Evolutionary conservation across 1,140 invertebrate species (phyloP).

Genomic region (Zaprionus nigranus): DNA sequence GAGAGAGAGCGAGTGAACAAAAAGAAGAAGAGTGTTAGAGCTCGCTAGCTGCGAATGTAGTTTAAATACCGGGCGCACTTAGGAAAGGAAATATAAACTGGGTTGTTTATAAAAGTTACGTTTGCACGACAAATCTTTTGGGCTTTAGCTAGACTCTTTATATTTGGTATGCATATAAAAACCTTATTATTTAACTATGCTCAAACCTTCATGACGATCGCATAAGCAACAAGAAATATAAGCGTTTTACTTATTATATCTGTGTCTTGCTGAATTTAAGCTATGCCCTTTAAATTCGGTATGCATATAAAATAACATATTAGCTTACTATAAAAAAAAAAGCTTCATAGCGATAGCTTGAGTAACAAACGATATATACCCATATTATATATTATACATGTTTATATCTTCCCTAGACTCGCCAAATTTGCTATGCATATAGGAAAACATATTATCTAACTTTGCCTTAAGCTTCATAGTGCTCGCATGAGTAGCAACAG

Average conservation of each 20-base stretch:
- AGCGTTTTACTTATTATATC: background rate
- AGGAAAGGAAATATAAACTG: background rate
- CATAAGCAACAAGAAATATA: fast-evolving
- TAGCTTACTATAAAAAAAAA: background rate
- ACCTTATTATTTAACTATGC: background rate
- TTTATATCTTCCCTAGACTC: too few relatives aligned
- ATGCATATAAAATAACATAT: background rate
- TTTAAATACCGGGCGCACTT: background rate
- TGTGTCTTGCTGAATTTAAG: too few relatives aligned
- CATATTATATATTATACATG: too few relatives aligned
- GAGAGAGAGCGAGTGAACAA: background rate
- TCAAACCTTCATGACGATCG: background rate
- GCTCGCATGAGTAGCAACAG: background rate
- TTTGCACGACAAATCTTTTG: background rate
- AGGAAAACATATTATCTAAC: fast-evolving
- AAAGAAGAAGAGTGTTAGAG: background rate
- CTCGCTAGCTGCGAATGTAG: background rate
- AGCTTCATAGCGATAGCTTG: too few relatives aligned
- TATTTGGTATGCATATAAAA: background rate
- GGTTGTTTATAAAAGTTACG: background rate
- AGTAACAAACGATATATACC: fast-evolving
- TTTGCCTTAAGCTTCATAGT: too few relatives aligned
- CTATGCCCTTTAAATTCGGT: background rate
- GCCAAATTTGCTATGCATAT: too few relatives aligned
- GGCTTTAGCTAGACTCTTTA: background rate